These are phyloP conservation scores for Leucopsar rothschildi DNA, from an alignment of 2,113 vertebrate species.

Conservation along the genomic window DNA sequence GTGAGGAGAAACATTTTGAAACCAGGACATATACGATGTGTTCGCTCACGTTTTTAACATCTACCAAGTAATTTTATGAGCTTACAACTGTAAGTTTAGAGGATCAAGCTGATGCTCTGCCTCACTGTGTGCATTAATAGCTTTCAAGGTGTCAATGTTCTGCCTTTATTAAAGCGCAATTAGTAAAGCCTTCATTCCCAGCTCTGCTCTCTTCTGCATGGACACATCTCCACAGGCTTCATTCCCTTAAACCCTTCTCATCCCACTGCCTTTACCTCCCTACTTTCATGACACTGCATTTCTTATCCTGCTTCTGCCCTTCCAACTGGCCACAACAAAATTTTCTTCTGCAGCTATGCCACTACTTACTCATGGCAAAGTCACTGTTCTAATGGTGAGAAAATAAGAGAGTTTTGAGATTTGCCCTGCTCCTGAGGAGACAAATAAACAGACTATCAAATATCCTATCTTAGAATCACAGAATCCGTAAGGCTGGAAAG, in stretches of 20 bases:
- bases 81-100: not conserved
- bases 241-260: not conserved
- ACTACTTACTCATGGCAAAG: not conserved
- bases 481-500: not conserved
- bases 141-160: not conserved
- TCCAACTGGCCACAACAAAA: not conserved
- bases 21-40: accelerated
- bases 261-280: not conserved
- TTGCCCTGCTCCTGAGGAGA: not conserved
- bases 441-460: not conserved
- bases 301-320: not conserved
- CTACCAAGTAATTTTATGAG: not conserved
- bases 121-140: not conserved
- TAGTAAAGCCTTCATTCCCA: not conserved
- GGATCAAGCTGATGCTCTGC: not conserved
- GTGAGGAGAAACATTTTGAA: not conserved
- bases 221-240: not conserved
- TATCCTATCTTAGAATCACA: not conserved
- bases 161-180: not conserved
- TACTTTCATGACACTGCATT: accelerated
- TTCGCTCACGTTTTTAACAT: not conserved
- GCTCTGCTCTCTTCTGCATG: not conserved
- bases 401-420: not conserved
- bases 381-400: not conserved
- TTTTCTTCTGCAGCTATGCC: not conserved